Evolutionary conservation across 2,888 invertebrate genomes (phyloP).

Genomic region (Tipula unca): DNA sequence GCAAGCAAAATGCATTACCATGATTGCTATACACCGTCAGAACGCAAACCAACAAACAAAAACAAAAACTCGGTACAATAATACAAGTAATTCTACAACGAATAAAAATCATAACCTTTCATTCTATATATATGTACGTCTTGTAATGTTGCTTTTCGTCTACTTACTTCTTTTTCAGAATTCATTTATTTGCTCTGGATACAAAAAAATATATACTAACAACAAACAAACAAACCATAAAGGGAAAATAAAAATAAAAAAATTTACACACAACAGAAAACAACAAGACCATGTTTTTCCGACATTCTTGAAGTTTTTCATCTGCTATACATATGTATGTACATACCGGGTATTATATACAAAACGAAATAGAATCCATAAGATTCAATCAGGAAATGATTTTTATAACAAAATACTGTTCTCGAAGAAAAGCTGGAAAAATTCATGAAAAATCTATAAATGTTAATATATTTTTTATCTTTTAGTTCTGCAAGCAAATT

Average conservation of each 20-base stretch:
- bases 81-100: neutral
- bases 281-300: neutral
- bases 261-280: neutral
- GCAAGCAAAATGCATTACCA: neutral
- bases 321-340: too few relatives aligned
- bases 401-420: neutral
- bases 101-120: slow-evolving; percentile 14
- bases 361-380: neutral
- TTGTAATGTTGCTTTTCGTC: neutral
- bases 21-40: neutral
- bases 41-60: too few relatives aligned
- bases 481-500: neutral
- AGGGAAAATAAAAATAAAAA: neutral
- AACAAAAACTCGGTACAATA: neutral
- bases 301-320: neutral
- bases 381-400: neutral
- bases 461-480: neutral
- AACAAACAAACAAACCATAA: neutral
- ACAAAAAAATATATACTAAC: neutral
- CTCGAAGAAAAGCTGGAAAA: neutral
- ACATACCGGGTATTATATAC: neutral
- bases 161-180: neutral
- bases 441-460: neutral
- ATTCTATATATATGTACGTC: neutral
- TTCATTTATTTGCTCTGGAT: neutral